Evolutionary conservation across 2,797 vertebrate species (phyloP), one percentile per base, ranked within the genome.

Genomic region (Pseudochaenichthys georgianus): DNA sequence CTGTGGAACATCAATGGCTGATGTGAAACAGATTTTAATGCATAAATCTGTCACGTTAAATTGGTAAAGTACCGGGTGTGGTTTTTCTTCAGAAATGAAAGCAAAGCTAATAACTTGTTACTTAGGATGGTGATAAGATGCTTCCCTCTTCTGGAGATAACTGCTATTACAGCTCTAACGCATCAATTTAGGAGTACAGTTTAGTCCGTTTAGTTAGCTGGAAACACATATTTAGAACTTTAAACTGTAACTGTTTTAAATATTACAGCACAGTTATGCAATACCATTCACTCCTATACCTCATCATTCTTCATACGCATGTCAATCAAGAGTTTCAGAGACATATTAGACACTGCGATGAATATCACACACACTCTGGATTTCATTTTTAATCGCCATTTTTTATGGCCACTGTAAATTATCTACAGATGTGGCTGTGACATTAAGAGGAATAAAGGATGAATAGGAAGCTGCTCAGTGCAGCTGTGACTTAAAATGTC

Each of bases 71-170:
- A 16, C 9, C 1, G 64, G 85, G 85, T 82, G 87, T 90, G 88
- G 85, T 73, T 67, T 54, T 17, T 62, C 34, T 73, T 62, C 15
- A 52, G 50, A 28, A 16, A 16, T 47, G n/a, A 50, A 42, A 38
- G 19, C 11, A 43, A 46, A 54, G 6, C 47, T 52, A 1, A 28
- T 31, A 7, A 0, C 12, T 21, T 54, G 21, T 46, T 4, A 47
- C 2, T 65, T 16, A 1, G 4, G 21, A 42, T 41, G 45, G 6
- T 78, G 60, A 76, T 66, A 1, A 53, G 12, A 86, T 87, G 78
- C 78, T 75, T 70, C 90, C 86, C 86, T 83, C 91, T 89, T 23
- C 67, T 93, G 92, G 91, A 73, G 6, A 51, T 5, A 63, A 46
- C 28, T 23, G 78, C 61, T 63, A 89, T 80, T 88, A 74, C 91